Base-by-base conservation (phyloP, 1,140 invertebrate genomes). In the Lasioglossum albipes region DNA sequence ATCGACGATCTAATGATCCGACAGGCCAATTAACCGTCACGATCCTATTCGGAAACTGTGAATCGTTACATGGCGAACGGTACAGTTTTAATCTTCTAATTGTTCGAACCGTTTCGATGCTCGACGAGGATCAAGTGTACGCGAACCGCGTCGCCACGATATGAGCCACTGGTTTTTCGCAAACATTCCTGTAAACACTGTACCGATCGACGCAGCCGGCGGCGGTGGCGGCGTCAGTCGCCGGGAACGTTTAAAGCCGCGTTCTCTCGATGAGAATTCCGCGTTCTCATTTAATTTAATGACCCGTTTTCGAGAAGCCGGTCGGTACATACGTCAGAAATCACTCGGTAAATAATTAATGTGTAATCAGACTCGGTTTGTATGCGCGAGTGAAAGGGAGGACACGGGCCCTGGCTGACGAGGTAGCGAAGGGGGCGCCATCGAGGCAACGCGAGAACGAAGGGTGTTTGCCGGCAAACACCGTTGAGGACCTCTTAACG, bases 321-420 rank as follows among this genome's bases (percentile, higher is more conserved):
- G 68, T 67, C 83, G 86, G 83, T 75, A 77, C 77, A 75, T 77
- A 87, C 83, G 79, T 84, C 75, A 82, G 86, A 87, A 87, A 90
- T 90, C 86, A 76, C 83, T 91, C 82, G 86, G 88, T 92, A 92
- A 92, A 93, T 92, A 92, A 93, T 93, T 92, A 91, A 93, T 92
- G 87, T 89, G 89, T 90, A 92, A 93, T 93, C 90, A 92, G 87
- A 83, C 84, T 85, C 88, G 78, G 87, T 88, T 90, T 90, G 89
- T 87, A 78, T 89, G 88, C 70, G 74, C 75, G 68, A 87, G 76
- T 71, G 87, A 77, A 82, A 86, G 84, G 86, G 86, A 88, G 85
- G 87, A 83, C 84, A n/a, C 57, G 18, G 84, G 79, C 75, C 75
- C 52, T 67, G 84, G 52, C 72, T 85, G 59, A 65, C 64, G 62